Percentiles rank a stretch among this genome's conserved stretches.
These are phyloP conservation scores for Dasyornis broadbenti DNA, from an alignment of 2,113 vertebrate species.

Conservation along the genomic window DNA sequence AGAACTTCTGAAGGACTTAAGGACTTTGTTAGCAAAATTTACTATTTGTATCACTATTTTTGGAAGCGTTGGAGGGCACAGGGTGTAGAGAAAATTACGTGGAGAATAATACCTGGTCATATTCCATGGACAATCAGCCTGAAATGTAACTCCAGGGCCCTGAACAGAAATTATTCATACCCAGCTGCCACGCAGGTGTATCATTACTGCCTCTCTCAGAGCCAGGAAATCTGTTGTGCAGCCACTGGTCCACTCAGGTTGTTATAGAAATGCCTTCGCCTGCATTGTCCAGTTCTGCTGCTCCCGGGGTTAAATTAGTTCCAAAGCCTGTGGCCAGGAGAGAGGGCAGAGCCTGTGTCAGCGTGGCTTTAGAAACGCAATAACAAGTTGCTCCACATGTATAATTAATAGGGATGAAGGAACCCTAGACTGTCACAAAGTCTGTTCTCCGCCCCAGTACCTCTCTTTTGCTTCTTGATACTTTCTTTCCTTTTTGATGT, in stretches of 20 bases:
- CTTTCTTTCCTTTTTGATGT: background rate
- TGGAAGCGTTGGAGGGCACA: background rate
- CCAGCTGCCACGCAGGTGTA: background rate
- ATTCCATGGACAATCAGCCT: background rate
- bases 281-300: background rate
- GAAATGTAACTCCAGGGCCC: conserved; percentile 32
- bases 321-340: background rate
- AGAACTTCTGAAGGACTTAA: background rate
- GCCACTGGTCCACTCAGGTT: background rate
- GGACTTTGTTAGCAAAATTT: background rate
- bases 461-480: background rate
- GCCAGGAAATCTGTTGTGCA: background rate
- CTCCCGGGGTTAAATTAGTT: background rate
- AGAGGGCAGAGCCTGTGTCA: conserved; percentile 9
- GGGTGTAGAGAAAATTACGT: background rate
- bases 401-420: conserved; percentile 28
- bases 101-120: background rate
- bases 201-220: background rate
- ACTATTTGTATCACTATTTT: background rate
- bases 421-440: conserved; percentile 29
- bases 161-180: conserved; percentile 59
- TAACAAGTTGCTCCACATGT: conserved; percentile 42
- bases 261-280: background rate
- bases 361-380: conserved; percentile 27
- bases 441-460: background rate